Percentiles rank a stretch among this genome's conserved stretches.
Conservation (phyloP, 1,140 invertebrate genomes). For the Apis dorsata region DNA sequence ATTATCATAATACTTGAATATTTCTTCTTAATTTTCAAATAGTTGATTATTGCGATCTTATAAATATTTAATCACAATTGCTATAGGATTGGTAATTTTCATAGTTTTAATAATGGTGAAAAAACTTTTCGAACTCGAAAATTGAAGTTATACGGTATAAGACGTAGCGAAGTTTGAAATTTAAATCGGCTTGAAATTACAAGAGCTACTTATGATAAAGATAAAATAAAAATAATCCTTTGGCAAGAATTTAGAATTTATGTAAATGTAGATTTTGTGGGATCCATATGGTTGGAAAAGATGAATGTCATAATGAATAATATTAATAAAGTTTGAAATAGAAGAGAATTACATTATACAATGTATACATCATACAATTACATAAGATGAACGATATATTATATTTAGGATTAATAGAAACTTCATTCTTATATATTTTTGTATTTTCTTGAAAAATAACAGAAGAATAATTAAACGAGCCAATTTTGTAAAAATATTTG, state of each 20-base stretch:
- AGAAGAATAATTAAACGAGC: too few species aligned
- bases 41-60: neutral
- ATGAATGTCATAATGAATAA: neutral
- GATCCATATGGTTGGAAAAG: neutral
- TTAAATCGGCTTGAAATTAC: neutral
- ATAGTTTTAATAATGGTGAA: neutral
- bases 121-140: neutral
- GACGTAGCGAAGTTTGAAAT: neutral
- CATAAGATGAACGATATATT: too few species aligned
- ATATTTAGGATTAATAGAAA: too few species aligned
- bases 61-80: neutral
- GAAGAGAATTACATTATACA: too few species aligned
- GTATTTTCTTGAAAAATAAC: too few species aligned
- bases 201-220: neutral
- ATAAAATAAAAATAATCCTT: too few species aligned
- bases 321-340: too few species aligned
- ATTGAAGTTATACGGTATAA: neutral
- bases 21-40: neutral
- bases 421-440: too few species aligned
- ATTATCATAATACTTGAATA: neutral
- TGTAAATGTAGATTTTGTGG: neutral
- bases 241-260: too few species aligned
- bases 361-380: too few species aligned
- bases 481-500: too few species aligned
- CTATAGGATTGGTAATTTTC: neutral